Evolutionary conservation across 2,888 invertebrate genomes (phyloP).

Genomic region (Lasioglossum pauxillum): DNA sequence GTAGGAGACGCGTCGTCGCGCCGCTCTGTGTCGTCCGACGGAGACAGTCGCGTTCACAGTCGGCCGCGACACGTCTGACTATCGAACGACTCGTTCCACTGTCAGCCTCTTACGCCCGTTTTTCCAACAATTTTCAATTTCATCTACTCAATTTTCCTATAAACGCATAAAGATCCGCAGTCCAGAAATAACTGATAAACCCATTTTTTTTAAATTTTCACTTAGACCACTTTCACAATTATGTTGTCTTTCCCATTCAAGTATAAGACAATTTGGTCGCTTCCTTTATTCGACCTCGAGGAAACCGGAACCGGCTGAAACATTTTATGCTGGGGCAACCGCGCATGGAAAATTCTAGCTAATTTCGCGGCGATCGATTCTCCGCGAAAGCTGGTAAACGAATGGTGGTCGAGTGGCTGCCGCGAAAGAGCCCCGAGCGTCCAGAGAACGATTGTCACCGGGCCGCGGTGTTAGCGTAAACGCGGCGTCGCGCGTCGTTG

Average conservation of each 20-base stretch:
- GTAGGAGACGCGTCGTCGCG: not conserved
- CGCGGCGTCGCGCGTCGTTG: not conserved
- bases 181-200: no score
- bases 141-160: no score
- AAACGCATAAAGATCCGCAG: no score
- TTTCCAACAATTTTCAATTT: no score
- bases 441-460: conserved; percentile 3
- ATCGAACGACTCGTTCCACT: not conserved
- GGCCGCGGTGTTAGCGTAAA: not conserved
- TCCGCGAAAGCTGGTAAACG: not conserved
- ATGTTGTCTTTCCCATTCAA: not conserved
- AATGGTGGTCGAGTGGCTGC: not conserved
- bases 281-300: no score
- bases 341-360: not conserved
- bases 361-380: not conserved
- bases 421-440: conserved; percentile 12
- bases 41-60: not conserved
- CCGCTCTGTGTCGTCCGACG: not conserved
- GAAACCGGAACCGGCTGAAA: not conserved
- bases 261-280: not conserved
- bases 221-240: no score
- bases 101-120: not conserved
- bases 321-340: not conserved
- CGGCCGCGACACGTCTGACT: not conserved
- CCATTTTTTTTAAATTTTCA: no score